phyloP scores from a whole-genome alignment of 2,797 vertebrate genomes.

The Tachyglossus aculeatus region DNA sequence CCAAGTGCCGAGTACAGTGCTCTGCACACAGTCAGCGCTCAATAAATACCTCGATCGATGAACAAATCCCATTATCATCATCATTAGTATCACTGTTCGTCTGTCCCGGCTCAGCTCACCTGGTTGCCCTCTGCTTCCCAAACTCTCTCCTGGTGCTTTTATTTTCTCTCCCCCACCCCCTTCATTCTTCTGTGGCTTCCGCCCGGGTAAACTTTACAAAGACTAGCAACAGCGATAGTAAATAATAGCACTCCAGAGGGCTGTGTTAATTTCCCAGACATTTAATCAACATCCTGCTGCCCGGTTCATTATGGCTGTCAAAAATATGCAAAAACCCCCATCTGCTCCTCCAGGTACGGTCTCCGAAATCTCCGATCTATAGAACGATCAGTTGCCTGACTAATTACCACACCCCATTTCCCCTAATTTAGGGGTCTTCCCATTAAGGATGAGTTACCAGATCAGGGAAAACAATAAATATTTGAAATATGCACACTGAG shows the following conservation, averaged over 20 bases:
- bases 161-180: not conserved
- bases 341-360: conserved; percentile 56
- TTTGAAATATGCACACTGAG: conserved; percentile 33
- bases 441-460: conserved; percentile 47
- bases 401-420: conserved; percentile 60
- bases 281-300: conserved; percentile 55
- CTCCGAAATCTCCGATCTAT: conserved; percentile 12
- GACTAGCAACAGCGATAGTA: conserved; percentile 10
- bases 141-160: not conserved
- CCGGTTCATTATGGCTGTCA: conserved; percentile 66
- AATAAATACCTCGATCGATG: too few relatives aligned
- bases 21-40: too few relatives aligned
- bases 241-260: conserved; percentile 40
- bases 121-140: not conserved
- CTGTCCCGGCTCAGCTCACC: too few relatives aligned
- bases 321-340: conserved; percentile 64
- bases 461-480: conserved; percentile 56
- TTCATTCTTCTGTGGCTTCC: too few relatives aligned
- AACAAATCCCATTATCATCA: too few relatives aligned
- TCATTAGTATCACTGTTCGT: too few relatives aligned
- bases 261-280: conserved; percentile 51
- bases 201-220: conserved; percentile 21
- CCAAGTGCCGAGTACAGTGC: too few relatives aligned
- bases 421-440: conserved; percentile 31
- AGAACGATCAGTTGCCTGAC: conserved; percentile 40